Conservation (phyloP, 2,113 vertebrate species). For the Murina feae region DNA sequence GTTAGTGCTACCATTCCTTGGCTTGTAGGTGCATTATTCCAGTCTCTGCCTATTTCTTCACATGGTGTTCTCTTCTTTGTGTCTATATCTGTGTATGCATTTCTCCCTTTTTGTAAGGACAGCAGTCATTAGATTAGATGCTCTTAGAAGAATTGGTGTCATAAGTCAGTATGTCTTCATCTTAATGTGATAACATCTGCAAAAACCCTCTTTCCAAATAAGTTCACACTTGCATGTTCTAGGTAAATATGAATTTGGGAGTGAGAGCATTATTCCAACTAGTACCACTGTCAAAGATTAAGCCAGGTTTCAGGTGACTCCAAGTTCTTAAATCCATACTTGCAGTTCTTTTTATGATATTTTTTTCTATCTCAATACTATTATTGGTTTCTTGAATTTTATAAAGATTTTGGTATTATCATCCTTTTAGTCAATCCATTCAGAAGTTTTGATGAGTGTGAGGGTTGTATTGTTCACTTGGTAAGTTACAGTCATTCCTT, state of each 20-base stretch:
- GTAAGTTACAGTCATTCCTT: not conserved
- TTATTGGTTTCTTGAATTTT: not conserved
- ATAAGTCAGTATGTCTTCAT: not conserved
- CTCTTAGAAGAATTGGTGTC: not conserved
- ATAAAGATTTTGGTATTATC: not conserved
- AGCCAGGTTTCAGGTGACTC: not conserved
- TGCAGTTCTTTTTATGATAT: not conserved
- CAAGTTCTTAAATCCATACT: not conserved
- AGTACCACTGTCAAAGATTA: not conserved
- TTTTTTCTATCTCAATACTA: not conserved
- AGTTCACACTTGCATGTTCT: not conserved
- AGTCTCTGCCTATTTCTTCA: not conserved
- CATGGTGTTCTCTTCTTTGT: not conserved
- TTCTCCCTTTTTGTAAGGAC: not conserved
- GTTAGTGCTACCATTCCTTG: not conserved
- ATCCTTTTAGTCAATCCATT: not conserved
- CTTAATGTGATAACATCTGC: not conserved
- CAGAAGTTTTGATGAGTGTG: not conserved
- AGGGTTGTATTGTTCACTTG: not conserved
- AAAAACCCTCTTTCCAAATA: not conserved
- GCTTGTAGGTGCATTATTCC: not conserved
- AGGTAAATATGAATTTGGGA: not conserved
- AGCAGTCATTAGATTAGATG: not conserved
- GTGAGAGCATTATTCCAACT: not conserved
- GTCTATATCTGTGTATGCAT: not conserved